Percentiles rank a stretch among this genome's conserved stretches.
Evolutionary conservation across 1,140 invertebrate genomes (phyloP).

Genomic region (Magallana ariakensis): DNA sequence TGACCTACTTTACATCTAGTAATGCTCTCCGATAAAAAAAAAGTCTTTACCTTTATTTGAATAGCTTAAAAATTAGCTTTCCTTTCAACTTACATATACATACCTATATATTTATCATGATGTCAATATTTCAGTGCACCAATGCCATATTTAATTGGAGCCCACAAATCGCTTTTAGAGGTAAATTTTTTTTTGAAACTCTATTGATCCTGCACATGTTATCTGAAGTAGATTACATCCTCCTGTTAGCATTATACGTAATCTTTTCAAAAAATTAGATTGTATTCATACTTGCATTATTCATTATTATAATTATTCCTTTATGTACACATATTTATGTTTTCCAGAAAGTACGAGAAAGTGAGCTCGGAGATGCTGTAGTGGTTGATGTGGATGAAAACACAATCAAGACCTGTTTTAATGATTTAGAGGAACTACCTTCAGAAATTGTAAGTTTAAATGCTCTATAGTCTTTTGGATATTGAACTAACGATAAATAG

Average conservation of each 20-base stretch:
- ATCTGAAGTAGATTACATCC: too few relatives aligned
- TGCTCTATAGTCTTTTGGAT: too few relatives aligned
- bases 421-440: constrained; percentile 92
- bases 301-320: too few relatives aligned
- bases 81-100: too few relatives aligned
- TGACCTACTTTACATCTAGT: constrained; percentile 56
- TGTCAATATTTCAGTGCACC: constrained; percentile 83
- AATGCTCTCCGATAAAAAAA: too few relatives aligned
- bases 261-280: too few relatives aligned
- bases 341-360: constrained; percentile 83
- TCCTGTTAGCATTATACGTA: too few relatives aligned
- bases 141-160: constrained; percentile 97
- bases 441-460: constrained; percentile 83
- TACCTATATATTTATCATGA: too few relatives aligned
- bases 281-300: too few relatives aligned
- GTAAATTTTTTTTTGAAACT: constrained; percentile 79
- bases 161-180: constrained; percentile 90
- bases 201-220: too few relatives aligned
- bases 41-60: too few relatives aligned
- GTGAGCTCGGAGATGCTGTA: constrained; percentile 93
- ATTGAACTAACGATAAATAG: too few relatives aligned
- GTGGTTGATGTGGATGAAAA: constrained; percentile 94
- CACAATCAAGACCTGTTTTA: constrained; percentile 90
- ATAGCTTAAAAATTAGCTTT: not conserved
- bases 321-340: constrained; percentile 21